Evolutionary conservation across 2,888 invertebrate species (phyloP), one percentile per base, ranked within the genome.

Genomic region (Hirudinaria manillensis): DNA sequence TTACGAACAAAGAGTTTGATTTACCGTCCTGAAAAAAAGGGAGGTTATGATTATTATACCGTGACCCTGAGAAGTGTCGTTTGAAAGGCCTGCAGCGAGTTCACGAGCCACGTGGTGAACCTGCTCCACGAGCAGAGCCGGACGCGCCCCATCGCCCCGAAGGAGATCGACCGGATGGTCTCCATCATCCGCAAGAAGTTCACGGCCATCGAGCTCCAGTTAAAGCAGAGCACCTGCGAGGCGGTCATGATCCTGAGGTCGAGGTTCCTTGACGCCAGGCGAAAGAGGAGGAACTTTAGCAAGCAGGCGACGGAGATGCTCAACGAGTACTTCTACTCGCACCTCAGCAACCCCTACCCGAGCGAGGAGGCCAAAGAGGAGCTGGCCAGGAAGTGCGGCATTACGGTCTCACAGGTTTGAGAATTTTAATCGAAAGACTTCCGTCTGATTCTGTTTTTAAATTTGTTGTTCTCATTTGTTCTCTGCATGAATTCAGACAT

Each of bases 331-430:
- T 99, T 99, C 88, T 99, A 99, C 88, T 97, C 97, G 82, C 98
- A 99, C 88, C 90, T 99, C 83, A 95, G 94, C 85, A 99, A 99
- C 89, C 99, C 99, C 45, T 99, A 99, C 88, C 99, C 99, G 79
- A 95, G 95, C 84, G 99, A 99, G 88, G 99, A 99, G 88, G 98
- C 98, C 80, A 99, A 99, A 87, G 99, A 99, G 88, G 99, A 99
- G 86, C 89, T 99, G 86, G 99, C 99, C 75, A 90, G 97, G 86
- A 98, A 98, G 87, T 99, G 99, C 87, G 94, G 96, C 85, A 99
- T 99, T 86, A 98, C 99, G 77, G 94, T 96, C 77, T 93, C 93
- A 77, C 93, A 93, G 90, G 95, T 95, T 4, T 29, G 56, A 65
- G 13, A 19, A 1, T 29, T 45, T 32, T 53, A 13, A 10, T 70